Evolutionary conservation across 1,140 invertebrate genomes (phyloP).

Genomic region (Drosophila kohkoa): DNA sequence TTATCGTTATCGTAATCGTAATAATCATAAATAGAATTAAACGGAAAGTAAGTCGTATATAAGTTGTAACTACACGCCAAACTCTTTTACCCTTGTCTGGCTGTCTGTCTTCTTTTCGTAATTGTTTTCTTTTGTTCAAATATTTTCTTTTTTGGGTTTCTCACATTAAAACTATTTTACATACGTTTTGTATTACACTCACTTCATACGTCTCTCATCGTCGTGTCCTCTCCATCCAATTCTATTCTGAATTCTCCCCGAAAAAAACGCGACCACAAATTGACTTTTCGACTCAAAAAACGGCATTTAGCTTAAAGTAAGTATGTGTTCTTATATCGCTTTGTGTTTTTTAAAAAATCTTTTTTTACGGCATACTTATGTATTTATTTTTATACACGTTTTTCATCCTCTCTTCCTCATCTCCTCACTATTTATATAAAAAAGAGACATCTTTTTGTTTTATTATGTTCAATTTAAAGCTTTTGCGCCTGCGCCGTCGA

Average conservation of each 20-base stretch:
- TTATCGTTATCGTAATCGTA: slow-evolving; percentile 29
- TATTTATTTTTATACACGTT: slow-evolving; percentile 58
- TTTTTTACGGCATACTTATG: slow-evolving; percentile 62
- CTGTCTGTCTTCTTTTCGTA: slow-evolving; percentile 36
- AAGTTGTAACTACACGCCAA: slow-evolving; percentile 62
- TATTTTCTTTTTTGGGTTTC: slow-evolving; percentile 25
- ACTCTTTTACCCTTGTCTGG: slow-evolving; percentile 37
- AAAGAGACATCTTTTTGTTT: slow-evolving; percentile 58
- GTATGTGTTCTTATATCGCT: slow-evolving; percentile 53
- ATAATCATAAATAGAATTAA: slow-evolving; percentile 69
- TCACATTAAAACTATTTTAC: slow-evolving; percentile 73
- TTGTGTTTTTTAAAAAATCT: slow-evolving; percentile 50
- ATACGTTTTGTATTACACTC: slow-evolving; percentile 50
- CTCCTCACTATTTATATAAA: slow-evolving; percentile 39
- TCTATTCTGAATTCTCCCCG: slow-evolving; percentile 22
- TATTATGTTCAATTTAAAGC: slow-evolving; percentile 77
- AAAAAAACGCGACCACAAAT: slow-evolving; percentile 58
- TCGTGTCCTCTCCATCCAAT: slow-evolving; percentile 6
- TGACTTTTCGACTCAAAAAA: slow-evolving; percentile 68
- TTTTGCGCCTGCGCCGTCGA: slow-evolving; percentile 78
- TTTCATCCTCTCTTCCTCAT: background rate
- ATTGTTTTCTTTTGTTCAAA: slow-evolving; percentile 26
- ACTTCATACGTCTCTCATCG: slow-evolving; percentile 14
- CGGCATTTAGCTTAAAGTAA: slow-evolving; percentile 64
- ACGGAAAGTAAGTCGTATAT: slow-evolving; percentile 50